Evolutionary conservation across 2,797 vertebrate species (phyloP).

Genomic region (Gallirallus australis): DNA sequence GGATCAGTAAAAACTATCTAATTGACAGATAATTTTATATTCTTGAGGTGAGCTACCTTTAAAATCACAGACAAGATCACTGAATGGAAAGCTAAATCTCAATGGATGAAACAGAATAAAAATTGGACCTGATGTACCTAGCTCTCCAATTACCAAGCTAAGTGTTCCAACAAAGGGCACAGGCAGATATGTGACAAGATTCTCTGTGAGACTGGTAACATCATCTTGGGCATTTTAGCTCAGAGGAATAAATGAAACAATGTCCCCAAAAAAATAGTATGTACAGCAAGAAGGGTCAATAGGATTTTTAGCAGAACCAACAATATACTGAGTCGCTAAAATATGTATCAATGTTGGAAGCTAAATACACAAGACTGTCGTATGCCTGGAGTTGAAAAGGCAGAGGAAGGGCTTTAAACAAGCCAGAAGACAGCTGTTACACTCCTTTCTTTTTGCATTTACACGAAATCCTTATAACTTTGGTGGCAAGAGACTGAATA

Average conservation of each 20-base stretch:
- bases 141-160: not conserved
- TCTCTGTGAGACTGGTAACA: not conserved
- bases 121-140: not conserved
- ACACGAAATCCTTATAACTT: constrained; percentile 1
- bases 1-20: not conserved
- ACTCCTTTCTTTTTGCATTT: not conserved
- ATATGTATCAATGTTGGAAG: constrained; percentile 1
- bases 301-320: constrained; percentile 27
- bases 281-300: not conserved
- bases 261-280: not conserved
- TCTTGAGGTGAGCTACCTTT: not conserved
- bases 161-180: not conserved
- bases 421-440: not conserved
- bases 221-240: not conserved
- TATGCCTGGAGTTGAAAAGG: not conserved
- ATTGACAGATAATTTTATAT: not conserved
- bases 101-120: not conserved
- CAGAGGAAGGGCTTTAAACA: constrained; percentile 16
- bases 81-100: not conserved
- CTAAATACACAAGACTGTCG: not conserved
- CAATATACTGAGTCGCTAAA: not conserved
- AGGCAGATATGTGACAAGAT: not conserved
- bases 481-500: not conserved
- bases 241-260: not conserved
- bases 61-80: not conserved